Conservation (phyloP, 2,888 invertebrate species). For the Coecobrya sp. region DNA sequence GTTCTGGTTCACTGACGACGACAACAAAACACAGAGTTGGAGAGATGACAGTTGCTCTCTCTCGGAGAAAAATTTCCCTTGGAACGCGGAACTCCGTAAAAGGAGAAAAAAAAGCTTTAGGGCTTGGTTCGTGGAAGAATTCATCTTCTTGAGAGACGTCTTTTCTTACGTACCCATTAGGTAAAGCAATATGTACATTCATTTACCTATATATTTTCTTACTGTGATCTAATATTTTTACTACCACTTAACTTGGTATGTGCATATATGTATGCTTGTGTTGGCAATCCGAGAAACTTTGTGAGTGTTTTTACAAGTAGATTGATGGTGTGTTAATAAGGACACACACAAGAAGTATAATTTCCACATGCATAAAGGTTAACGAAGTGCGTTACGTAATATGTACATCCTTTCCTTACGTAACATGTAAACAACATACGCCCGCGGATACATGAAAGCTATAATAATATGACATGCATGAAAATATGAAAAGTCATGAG, state of each 20-base stretch:
- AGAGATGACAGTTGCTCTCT: conserved; percentile 74
- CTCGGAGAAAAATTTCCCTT: conserved; percentile 35
- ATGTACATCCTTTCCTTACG: neutral
- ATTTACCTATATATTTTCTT: conserved; percentile 16
- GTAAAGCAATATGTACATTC: conserved; percentile 14
- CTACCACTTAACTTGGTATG: conserved; percentile 41
- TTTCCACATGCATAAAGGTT: conserved; percentile 21
- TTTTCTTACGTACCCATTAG: neutral
- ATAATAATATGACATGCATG: neutral
- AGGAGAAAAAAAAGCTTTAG: conserved; percentile 9
- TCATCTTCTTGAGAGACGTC: conserved; percentile 5
- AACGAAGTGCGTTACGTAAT: conserved; percentile 20
- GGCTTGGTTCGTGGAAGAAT: conserved; percentile 24
- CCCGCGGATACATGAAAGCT: neutral
- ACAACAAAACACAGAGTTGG: conserved; percentile 67
- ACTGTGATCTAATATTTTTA: neutral
- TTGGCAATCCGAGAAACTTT: neutral
- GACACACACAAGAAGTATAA: neutral
- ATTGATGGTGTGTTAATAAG: conserved; percentile 54
- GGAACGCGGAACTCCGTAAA: conserved; percentile 52
- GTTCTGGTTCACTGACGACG: conserved; percentile 75
- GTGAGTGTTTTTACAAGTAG: neutral
- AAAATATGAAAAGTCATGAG: conserved; percentile 39
- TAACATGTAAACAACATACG: neutral
- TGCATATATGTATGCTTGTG: conserved; percentile 51